These are phyloP conservation scores for Oryzaephilus surinamensis DNA, from an alignment of 1,140 invertebrate genomes.

Conservation along the genomic window DNA sequence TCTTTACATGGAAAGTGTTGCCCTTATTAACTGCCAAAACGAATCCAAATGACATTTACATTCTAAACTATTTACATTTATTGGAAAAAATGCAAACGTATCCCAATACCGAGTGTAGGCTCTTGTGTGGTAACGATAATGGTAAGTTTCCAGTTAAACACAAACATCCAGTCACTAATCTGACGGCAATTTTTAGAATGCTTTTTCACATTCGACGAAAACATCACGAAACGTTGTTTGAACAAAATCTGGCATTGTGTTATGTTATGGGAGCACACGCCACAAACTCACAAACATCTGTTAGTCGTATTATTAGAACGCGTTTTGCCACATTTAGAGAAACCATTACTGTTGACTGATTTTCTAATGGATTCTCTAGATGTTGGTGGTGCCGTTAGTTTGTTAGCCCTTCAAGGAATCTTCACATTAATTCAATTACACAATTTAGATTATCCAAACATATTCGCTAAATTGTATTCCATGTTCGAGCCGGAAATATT, in stretches of 20 bases:
- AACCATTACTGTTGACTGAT: conserved; percentile 79
- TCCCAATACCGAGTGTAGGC: conserved; percentile 20
- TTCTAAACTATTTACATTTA: conserved; percentile 59
- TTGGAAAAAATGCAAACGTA: conserved; percentile 45
- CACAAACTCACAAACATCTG: conserved; percentile 61
- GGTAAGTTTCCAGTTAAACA: conserved; percentile 13
- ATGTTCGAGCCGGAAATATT: conserved; percentile 86
- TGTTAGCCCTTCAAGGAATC: conserved; percentile 87
- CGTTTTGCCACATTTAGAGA: conserved; percentile 68
- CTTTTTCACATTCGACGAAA: conserved; percentile 30
- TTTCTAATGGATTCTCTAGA: conserved; percentile 86
- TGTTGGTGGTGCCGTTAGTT: conserved; percentile 70
- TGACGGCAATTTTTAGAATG: too few species aligned
- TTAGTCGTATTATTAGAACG: conserved; percentile 73
- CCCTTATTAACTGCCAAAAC: conserved; percentile 43
- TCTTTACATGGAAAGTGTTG: conserved; percentile 46
- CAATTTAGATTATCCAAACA: conserved; percentile 92
- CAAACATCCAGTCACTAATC: too few species aligned
- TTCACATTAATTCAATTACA: conserved; percentile 83
- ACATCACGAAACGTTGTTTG: conserved; percentile 33
- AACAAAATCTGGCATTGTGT: conserved; percentile 61
- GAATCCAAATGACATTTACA: conserved; percentile 49
- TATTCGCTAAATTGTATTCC: conserved; percentile 87
- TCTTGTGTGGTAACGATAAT: conserved; percentile 41
- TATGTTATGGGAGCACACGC: conserved; percentile 55